These are phyloP conservation scores for Pteropus alecto DNA, from an alignment of 2,113 vertebrate species.

Conservation along the genomic window DNA sequence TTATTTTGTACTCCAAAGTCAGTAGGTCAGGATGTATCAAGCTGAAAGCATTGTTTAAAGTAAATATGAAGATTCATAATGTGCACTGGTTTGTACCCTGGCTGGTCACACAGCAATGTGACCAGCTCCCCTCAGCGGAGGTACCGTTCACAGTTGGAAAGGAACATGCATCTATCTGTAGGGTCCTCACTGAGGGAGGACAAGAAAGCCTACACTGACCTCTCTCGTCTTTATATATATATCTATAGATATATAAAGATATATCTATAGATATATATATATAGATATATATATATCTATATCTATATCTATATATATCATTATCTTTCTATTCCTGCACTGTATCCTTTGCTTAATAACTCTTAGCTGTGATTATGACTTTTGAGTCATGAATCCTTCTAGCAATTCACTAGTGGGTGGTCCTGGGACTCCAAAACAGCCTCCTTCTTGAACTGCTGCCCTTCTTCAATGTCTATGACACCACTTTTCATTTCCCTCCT, in stretches of 20 bases:
- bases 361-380: background rate
- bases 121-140: background rate
- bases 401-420: background rate
- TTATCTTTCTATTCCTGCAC: background rate
- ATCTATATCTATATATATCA: too few species aligned
- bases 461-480: background rate
- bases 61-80: background rate
- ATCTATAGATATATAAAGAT: too few species aligned
- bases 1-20: background rate
- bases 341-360: background rate
- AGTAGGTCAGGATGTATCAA: background rate
- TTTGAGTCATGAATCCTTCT: background rate
- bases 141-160: background rate
- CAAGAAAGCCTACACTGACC: background rate
- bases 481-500: background rate
- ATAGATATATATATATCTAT: too few species aligned
- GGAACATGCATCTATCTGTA: background rate
- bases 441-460: background rate
- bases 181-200: too few species aligned
- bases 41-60: background rate
- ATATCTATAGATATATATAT: too few species aligned
- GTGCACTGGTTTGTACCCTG: background rate
- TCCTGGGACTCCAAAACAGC: background rate
- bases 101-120: background rate
- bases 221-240: background rate